Base-by-base conservation (phyloP, 2,888 invertebrate species). In the Stramonita haemastoma region DNA sequence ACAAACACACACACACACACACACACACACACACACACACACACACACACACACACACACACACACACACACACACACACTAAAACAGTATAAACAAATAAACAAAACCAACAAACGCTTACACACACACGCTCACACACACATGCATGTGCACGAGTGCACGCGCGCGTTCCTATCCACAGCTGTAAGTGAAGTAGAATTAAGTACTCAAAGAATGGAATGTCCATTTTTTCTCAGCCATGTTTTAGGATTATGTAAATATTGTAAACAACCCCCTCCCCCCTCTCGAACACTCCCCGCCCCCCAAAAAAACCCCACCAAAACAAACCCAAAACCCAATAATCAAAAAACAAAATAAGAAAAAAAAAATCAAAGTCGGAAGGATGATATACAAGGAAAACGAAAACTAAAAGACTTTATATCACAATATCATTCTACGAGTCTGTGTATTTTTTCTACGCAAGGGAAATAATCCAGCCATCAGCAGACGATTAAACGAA, bases 21-120 rank as follows among this genome's bases (percentile, higher is more conserved):
- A 73, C n/a, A 73, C 70, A 73, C 11, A n/a, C 70, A n/a, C 77
- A 77, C 77, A 77, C 77, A 77, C 77, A 22, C 77, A 77, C 77
- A 22, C 77, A 77, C n/a, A 22, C 77, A 77, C 77, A 77, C n/a
- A 77, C n/a, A 77, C 77, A 77, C 77, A 77, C 77, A 77, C 77
- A 22, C n/a, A 15, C 77, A 22, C 77, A 77, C 77, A 6, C 77
- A 77, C 6, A 8, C 8, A 8, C 26, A 77, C 8, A 77, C 8
- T 26, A 22, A n/a, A 77, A 77, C 15, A 1, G 77, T 29, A 77
- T 15, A 46, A 60, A 60, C 15, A 60, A 60, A 60, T 15, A 22
- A 22, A 60, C 60, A 60, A 2, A 46, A 46, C 46, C 46, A 46
- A 2, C 46, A 46, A 2, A 46, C 46, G 4, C 46, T 8, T 46